phyloP scores from a whole-genome alignment of 2,113 vertebrate genomes.

The Lagenorhynchus albirostris region DNA sequence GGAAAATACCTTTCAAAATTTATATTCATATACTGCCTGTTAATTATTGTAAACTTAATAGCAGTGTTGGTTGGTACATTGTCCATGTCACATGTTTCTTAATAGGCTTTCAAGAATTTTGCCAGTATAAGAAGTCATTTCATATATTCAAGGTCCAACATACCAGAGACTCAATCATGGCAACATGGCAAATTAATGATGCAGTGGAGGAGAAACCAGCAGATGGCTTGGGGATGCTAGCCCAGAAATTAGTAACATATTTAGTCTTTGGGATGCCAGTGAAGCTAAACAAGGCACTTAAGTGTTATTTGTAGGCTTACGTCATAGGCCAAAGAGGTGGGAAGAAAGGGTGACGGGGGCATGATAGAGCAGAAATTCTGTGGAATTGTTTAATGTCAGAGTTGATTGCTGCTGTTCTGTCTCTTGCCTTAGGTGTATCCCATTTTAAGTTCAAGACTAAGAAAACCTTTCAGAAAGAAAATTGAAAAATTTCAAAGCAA shows the following conservation, averaged over 20 bases:
- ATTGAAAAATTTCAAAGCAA: neutral
- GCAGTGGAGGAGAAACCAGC: neutral
- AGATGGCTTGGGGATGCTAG: neutral
- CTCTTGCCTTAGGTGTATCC: neutral
- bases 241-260: conserved; percentile 6
- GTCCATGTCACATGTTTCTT: conserved; percentile 6
- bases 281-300: neutral
- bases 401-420: conserved; percentile 20
- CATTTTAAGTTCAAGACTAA: conserved; percentile 42
- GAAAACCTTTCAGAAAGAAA: conserved; percentile 29
- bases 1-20: conserved; percentile 24
- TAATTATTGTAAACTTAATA: conserved; percentile 38
- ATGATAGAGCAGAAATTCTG: conserved; percentile 15
- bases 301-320: conserved; percentile 1
- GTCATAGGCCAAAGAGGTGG: neutral
- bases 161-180: conserved; percentile 11
- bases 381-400: neutral
- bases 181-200: conserved; percentile 44
- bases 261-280: conserved; percentile 16
- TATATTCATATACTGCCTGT: neutral
- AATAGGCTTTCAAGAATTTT: conserved; percentile 40
- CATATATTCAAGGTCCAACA: neutral
- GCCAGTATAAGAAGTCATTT: neutral
- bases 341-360: neutral
- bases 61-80: neutral